phyloP scores from a whole-genome alignment of 2,888 invertebrate species.

The Rhagium mordax region DNA sequence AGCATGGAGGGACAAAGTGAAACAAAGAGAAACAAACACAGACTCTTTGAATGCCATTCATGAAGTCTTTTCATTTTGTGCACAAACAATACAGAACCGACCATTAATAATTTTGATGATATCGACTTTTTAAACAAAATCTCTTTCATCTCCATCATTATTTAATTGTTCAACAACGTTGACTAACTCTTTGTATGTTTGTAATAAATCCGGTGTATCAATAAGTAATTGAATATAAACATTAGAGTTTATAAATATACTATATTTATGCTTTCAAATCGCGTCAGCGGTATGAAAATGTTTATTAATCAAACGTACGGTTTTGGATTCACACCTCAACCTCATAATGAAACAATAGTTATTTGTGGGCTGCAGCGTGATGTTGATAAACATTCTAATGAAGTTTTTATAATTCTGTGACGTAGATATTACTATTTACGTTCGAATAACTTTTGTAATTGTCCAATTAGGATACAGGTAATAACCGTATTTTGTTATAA shows the following conservation, averaged over 20 bases:
- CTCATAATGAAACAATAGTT: slow-evolving; percentile 29
- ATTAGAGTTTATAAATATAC: slow-evolving; percentile 36
- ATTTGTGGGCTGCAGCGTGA: neutral
- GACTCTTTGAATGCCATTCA: slow-evolving; percentile 17
- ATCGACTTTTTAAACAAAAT: slow-evolving; percentile 23
- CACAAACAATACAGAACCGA: slow-evolving; percentile 18
- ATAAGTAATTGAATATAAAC: slow-evolving; percentile 37
- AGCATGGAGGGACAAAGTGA: slow-evolving; percentile 1
- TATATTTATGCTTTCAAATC: slow-evolving; percentile 20
- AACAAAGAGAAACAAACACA: slow-evolving; percentile 25
- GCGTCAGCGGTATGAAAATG: slow-evolving; percentile 31
- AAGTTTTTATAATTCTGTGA: neutral
- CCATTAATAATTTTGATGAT: slow-evolving; percentile 25
- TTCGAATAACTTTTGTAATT: slow-evolving; percentile 8
- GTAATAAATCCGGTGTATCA: slow-evolving; percentile 32
- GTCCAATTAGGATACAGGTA: neutral
- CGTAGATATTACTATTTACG: slow-evolving; percentile 15
- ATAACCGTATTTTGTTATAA: too few species aligned
- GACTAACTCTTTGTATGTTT: slow-evolving; percentile 29
- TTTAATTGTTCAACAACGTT: slow-evolving; percentile 31
- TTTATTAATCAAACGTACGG: slow-evolving; percentile 27
- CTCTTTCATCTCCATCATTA: slow-evolving; percentile 25
- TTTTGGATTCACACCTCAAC: slow-evolving; percentile 13
- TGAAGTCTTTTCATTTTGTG: slow-evolving; percentile 18
- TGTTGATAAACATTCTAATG: neutral